Base-by-base conservation (phyloP, 2,797 vertebrate species). In the Antennarius maculatus region DNA sequence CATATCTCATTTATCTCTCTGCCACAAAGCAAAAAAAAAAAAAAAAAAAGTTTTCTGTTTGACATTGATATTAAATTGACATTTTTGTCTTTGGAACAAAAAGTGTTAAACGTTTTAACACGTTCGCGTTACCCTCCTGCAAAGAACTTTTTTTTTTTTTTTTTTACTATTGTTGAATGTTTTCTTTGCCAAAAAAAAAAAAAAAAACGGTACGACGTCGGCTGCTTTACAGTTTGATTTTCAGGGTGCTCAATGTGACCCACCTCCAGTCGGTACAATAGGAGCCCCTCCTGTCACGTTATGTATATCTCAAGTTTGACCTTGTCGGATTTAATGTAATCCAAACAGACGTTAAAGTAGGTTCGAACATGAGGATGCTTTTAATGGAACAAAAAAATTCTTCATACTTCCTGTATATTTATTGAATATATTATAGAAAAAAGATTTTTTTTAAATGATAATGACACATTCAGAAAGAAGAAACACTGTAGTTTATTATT, bases 371-470 rank as follows among this genome's bases (percentile, higher is more conserved):
- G 37, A 83, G 48, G 62, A 76, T 64, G 56, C 62, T 82, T 89
- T 84, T 83, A 78, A 43, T 78, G 66, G 76, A 80, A 76, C 72
- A 66, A 56, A 23, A 23, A 71, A 65, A 68, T 48, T 48, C 37
- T 77, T 54, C 51, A 77, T 64, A 6, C 62, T 81, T 82, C 79
- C 76, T 88, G 88, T 89, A 84, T 91, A 91, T 92, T 92, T 91
- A 91, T 91, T 91, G 81, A 92, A 87, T 76, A 87, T 81, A 79
- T 82, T 79, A 80, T 89, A 86, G 80, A 85, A 49, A 61, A 62
- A 64, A 58, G 8, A 17, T 42, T 79, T 83, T 83, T 82, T 73
- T 27, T 65, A 79, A 82, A 73, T 34, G 69, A 66, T 69, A 73
- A 63, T 69, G 71, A 83, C 69, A 79, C 81, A 82, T 83, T 81